Conservation (phyloP, 2,888 invertebrate genomes). For the Caenorhabditis uteleia region DNA sequence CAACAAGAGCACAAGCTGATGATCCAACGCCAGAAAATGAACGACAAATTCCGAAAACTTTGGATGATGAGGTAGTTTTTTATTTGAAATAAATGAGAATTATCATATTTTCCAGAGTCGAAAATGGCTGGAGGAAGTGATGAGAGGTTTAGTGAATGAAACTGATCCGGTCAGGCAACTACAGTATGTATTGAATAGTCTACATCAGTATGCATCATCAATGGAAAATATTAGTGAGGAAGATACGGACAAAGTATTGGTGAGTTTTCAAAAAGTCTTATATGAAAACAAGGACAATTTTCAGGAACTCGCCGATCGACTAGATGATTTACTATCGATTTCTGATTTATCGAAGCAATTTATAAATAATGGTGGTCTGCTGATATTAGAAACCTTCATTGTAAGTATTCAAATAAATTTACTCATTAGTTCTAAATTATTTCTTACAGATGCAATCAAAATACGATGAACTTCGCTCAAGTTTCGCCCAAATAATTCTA, state of each 20-base stretch:
- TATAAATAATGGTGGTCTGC: slow-evolving; percentile 1
- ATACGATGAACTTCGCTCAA: slow-evolving; percentile 8
- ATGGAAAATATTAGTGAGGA: background rate
- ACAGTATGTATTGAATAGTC: background rate
- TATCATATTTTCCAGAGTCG: slow-evolving; percentile 17
- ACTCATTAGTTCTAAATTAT: too few relatives aligned
- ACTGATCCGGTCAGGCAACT: slow-evolving; percentile 11
- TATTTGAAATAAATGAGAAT: background rate
- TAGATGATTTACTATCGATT: slow-evolving; percentile 9
- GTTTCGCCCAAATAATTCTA: slow-evolving; percentile 12
- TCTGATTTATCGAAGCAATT: slow-evolving; percentile 16
- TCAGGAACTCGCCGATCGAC: slow-evolving; percentile 17
- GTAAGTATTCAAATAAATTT: too few relatives aligned
- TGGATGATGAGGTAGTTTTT: slow-evolving; percentile 1
- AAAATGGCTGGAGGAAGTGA: slow-evolving; percentile 26
- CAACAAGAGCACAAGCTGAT: slow-evolving; percentile 3
- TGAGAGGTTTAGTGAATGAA: slow-evolving; percentile 9
- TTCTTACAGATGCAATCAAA: too few relatives aligned
- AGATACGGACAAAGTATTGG: background rate
- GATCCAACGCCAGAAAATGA: slow-evolving; percentile 1
- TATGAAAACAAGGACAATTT: background rate
- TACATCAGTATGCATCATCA: background rate
- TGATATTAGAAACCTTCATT: slow-evolving; percentile 9
- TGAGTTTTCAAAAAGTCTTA: background rate
- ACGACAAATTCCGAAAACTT: slow-evolving; percentile 1